Percentiles rank a stretch among this genome's conserved stretches.
phyloP scores from a whole-genome alignment of 2,797 vertebrate genomes.

The Mormyrops boulengeri region DNA sequence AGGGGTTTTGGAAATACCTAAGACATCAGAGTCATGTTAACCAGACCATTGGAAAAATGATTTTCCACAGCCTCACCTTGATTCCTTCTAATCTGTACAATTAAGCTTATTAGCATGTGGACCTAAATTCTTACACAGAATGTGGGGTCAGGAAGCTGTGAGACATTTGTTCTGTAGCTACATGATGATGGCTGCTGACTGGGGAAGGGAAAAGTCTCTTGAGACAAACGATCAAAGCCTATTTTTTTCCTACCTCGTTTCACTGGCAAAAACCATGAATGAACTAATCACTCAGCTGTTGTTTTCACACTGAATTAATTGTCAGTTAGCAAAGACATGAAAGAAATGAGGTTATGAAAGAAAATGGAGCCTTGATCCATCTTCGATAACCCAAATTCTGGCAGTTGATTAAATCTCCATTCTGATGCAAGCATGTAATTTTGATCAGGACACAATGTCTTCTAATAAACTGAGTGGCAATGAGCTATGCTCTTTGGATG shows the following conservation, averaged over 20 bases:
- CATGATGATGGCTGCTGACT: neutral
- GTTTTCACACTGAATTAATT: slow-evolving; percentile 25
- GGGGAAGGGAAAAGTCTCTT: neutral
- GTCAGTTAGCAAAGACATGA: slow-evolving; percentile 6
- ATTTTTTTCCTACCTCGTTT: slow-evolving; percentile 11
- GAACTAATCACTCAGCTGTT: slow-evolving; percentile 18
- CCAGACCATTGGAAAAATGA: neutral
- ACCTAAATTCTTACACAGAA: neutral
- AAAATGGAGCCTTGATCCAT: neutral
- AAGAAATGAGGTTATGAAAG: neutral
- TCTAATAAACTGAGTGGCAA: neutral
- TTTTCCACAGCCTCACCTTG: neutral
- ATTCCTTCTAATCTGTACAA: neutral
- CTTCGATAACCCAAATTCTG: neutral
- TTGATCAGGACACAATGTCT: neutral
- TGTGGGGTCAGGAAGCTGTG: neutral
- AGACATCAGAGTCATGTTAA: neutral
- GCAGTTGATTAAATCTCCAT: neutral
- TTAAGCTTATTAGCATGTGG: neutral
- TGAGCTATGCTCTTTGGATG: neutral
- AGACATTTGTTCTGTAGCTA: neutral
- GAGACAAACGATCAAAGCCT: slow-evolving; percentile 13
- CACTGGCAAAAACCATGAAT: slow-evolving; percentile 8
- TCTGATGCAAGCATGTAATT: slow-evolving; percentile 1
- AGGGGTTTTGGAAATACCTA: neutral